Evolutionary conservation across 1,140 invertebrate genomes (phyloP).

Genomic region (Hermatobates lingyangjiaoensis): DNA sequence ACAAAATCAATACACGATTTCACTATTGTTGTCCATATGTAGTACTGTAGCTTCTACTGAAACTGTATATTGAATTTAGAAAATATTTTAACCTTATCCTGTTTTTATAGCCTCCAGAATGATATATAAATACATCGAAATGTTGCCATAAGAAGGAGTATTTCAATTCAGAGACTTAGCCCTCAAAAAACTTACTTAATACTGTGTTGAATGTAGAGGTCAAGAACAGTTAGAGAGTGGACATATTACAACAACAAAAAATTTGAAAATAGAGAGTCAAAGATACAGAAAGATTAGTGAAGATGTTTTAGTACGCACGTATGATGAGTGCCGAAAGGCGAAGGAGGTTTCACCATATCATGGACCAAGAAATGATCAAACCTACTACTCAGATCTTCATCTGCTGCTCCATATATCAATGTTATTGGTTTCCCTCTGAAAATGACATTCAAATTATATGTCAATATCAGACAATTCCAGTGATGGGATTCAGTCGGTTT

Average conservation of each 20-base stretch:
- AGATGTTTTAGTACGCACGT: slow-evolving; percentile 44
- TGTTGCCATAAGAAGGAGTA: background rate
- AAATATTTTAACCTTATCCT: no score
- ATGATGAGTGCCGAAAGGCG: slow-evolving; percentile 74
- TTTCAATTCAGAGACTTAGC: background rate
- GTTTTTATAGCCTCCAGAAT: no score
- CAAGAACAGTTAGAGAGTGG: background rate
- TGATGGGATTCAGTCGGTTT: no score
- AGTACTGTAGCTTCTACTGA: no score
- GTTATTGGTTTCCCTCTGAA: slow-evolving; percentile 46
- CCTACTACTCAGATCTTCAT: slow-evolving; percentile 23
- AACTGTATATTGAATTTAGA: no score
- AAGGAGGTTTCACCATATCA: slow-evolving; percentile 49
- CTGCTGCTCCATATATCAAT: slow-evolving; percentile 60
- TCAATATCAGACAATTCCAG: no score
- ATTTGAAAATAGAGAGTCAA: background rate
- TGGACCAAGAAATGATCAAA: slow-evolving; percentile 39
- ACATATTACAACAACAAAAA: background rate
- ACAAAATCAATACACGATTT: no score
- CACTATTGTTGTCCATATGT: no score
- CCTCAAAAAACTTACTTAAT: background rate
- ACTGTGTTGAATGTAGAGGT: no score
- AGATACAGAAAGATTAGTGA: background rate
- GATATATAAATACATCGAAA: background rate
- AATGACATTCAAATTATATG: no score